Base-by-base conservation (phyloP, 1,140 invertebrate genomes). In the Antheraea pernyi region DNA sequence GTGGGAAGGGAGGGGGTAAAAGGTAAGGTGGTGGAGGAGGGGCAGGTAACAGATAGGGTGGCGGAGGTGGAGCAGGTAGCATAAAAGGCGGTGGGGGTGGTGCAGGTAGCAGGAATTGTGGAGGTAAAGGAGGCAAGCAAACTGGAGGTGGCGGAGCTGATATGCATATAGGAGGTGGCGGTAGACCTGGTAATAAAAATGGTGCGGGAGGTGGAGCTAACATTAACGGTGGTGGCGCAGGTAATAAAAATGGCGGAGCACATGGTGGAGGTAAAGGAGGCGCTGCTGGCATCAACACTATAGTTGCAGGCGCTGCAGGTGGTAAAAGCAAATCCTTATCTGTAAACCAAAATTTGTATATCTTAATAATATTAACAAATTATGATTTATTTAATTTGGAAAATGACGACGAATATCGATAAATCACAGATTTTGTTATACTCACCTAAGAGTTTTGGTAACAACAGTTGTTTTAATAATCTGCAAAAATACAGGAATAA, bases 381-480 rank as follows among this genome's bases (percentile, higher is more conserved):
- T 53, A 13, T 53, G 16, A 48, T 13, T 48, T 10, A 3, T 48
- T 3, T 48, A 48, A 10, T 60, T 19, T 19, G 19, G 3, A 19
- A 60, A 9, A 60, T 19, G 13, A 19, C 59, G 59, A 19, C 13
- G 3, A 19, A 19, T 3, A 60, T 19, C 3, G 1, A 19, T 1
- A 11, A 22, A 60, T 0, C 0, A 1, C 13, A 13, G 4, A 61
- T 61, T 61, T 7, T 36, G 10, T 30, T 37, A 13, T 72, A 81
- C 81, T 79, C 76, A 88, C 86, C 85, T 59, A 77, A 63, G 16
- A 81, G 58, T 68, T 89, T 89, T 7, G 76, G 61, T 16, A 72
- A 59, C 22, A 87, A 73, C 46, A 88, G 72, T 16, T 83, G 84
- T 70, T 89, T 91, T n/a, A 89, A 60, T 63, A 89, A 79, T 65